Percentiles rank a stretch among this genome's conserved stretches.
These are phyloP conservation scores for Platyscapa corneri DNA, from an alignment of 1,140 invertebrate species.

Conservation along the genomic window DNA sequence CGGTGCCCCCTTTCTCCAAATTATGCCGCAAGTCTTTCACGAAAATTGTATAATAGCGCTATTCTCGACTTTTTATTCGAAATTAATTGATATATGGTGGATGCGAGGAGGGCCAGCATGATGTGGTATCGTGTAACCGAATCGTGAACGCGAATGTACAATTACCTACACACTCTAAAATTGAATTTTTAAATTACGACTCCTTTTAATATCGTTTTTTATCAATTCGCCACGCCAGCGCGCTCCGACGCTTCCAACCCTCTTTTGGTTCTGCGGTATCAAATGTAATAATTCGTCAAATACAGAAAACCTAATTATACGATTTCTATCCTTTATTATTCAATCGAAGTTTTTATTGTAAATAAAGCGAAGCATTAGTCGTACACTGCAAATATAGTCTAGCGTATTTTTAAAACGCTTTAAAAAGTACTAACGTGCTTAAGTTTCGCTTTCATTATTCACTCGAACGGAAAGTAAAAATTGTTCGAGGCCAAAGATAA, in stretches of 20 bases:
- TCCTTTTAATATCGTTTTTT: constrained; percentile 17
- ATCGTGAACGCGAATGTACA: constrained; percentile 24
- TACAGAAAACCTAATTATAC: too few species aligned
- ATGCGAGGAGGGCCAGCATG: constrained; percentile 11
- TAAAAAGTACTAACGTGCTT: too few species aligned
- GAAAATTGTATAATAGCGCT: constrained; percentile 40
- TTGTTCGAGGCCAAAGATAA: too few species aligned
- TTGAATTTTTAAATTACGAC: constrained; percentile 48
- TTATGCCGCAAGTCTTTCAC: constrained; percentile 23
- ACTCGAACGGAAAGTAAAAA: too few species aligned
- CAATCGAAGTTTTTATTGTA: too few species aligned
- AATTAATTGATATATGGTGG: constrained; percentile 44
- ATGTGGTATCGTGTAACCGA: constrained; percentile 27
- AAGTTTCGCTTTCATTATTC: too few species aligned
- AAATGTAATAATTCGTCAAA: too few species aligned
- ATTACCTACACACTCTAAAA: constrained; percentile 27
- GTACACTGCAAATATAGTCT: too few species aligned
- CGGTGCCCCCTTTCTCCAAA: background rate
- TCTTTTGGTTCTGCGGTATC: background rate
- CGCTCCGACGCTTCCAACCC: background rate
- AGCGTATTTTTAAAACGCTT: too few species aligned
- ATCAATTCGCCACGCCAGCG: background rate
- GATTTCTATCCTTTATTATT: too few species aligned
- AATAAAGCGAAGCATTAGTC: too few species aligned
- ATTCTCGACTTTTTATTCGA: constrained; percentile 32